Evolutionary conservation across 2,113 vertebrate species (phyloP), one percentile per base, ranked within the genome.

Genomic region (Apistogramma diplotaenia): DNA sequence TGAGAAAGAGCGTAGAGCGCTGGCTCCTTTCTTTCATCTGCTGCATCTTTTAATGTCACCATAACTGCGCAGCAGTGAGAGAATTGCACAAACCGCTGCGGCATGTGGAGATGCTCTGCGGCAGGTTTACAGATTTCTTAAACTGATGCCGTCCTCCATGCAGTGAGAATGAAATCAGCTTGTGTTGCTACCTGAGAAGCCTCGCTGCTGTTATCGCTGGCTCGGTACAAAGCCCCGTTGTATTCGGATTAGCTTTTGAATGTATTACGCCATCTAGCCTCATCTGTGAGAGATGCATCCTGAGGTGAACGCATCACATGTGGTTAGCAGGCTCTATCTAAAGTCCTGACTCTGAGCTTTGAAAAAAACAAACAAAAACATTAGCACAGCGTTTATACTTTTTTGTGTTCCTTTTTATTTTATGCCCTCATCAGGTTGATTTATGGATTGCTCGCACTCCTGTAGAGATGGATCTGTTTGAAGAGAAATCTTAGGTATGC

Each of bases 401-500:
- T 27, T 27, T 23, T 61, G 31, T 33, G 31, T 33, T 31, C 29
- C 37, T 29, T 40, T 46, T 83, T 83, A 84, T 89, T 90, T 77
- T 61, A 74, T 75, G 35, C 71, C 73, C 76, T 92, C 85, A 82
- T 84, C 78, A 67, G 33, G n/a, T 56, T 91, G 88, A 93, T 92
- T 93, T 89, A 90, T 77, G 40, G 70, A 54, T 65, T 12, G 81
- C 55, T 72, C 71, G 67, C 76, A 37, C 86, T 81, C 74, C 81
- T 40, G 71, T 77, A 67, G 76, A 89, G 89, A 84, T 86, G 83
- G 83, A 90, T 88, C 84, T 87, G 83, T 91, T 93, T 92, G 78
- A 92, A 87, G 85, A 91, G 88, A 89, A 92, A 91, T 93, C 85
- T 90, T 81, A 92, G 82, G 91, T 91, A 94, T 94, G 93, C 87